Base-by-base conservation (phyloP, 2,888 invertebrate genomes). In the Omphaloscelis lunosa region DNA sequence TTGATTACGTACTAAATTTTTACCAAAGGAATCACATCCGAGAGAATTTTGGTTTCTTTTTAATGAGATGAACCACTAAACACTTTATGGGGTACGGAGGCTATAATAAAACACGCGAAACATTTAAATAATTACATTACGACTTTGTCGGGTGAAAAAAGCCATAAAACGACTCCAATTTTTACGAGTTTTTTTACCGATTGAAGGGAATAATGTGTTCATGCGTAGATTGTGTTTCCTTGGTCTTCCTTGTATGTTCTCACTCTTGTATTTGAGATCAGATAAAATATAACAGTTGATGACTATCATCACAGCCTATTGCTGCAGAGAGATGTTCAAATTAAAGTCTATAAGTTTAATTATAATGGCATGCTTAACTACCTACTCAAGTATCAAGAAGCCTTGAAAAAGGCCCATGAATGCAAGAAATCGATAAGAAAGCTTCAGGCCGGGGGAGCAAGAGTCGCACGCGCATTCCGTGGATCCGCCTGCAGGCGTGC, bases 71-170 rank as follows among this genome's bases (percentile, higher is more conserved):
- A 77, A 84, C 82, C 84, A 82, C 89, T 86, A 81, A 88, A 87
- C 84, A 77, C 74, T 88, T 88, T 89, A 88, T 81, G 79, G 79
- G 65, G 73, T 75, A 84, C 88, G 72, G 84, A 45, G 86, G 82
- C 75, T 56, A 72, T 80, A 80, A 88, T 88, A 89, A 89, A 88
- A 86, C 86, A 89, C 80, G 89, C 88, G 86, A 89, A 88, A 89
- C 89, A 88, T 88, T 89, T 79, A 89, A 86, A 88, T 88, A 89
- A 88, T 89, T 88, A 86, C 88, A 84, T 87, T 86, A 89, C 83
- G 84, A 87, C 82, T 87, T 85, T 76, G 86, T 83, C 80, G 89
- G 86, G 63, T 74, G 76, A 75, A 78, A 75, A 84, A 80, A 74
- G 81, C 68, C 23, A 69, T 85, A 85, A 85, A 84, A 86, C 65